phyloP scores from a whole-genome alignment of 2,888 invertebrate species.

The Cryptosula pallasiana region DNA sequence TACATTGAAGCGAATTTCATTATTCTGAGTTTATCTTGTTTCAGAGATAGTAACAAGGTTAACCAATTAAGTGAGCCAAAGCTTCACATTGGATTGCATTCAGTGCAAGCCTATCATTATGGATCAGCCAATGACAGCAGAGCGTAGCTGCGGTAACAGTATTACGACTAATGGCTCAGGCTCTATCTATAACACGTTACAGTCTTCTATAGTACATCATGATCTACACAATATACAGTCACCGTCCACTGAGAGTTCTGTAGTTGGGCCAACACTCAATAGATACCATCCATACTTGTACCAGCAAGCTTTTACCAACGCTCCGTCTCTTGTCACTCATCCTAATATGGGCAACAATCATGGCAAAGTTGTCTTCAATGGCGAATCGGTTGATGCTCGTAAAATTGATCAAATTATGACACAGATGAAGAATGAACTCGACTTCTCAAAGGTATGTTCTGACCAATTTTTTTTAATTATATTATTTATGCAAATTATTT shows the following conservation, averaged over 20 bases:
- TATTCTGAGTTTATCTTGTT: background rate
- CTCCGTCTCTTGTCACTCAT: background rate
- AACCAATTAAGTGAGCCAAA: background rate
- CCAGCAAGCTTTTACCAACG: background rate
- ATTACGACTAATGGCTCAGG: background rate
- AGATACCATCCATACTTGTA: background rate
- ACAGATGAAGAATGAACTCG: background rate
- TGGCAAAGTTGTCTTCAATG: background rate
- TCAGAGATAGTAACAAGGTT: background rate
- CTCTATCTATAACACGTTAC: background rate
- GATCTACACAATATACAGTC: background rate
- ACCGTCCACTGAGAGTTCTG: background rate
- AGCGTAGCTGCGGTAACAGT: background rate
- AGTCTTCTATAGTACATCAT: background rate
- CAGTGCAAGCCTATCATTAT: background rate
- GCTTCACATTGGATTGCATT: too few relatives aligned
- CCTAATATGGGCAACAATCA: conserved; percentile 4
- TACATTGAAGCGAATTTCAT: background rate
- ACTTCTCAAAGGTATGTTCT: background rate
- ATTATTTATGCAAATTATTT: background rate
- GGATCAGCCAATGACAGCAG: background rate
- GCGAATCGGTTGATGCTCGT: background rate
- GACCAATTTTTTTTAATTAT: too few relatives aligned
- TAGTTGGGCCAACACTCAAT: background rate
- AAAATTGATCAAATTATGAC: background rate